phyloP scores from a whole-genome alignment of 2,113 vertebrate species.

The Bungarus multicinctus region DNA sequence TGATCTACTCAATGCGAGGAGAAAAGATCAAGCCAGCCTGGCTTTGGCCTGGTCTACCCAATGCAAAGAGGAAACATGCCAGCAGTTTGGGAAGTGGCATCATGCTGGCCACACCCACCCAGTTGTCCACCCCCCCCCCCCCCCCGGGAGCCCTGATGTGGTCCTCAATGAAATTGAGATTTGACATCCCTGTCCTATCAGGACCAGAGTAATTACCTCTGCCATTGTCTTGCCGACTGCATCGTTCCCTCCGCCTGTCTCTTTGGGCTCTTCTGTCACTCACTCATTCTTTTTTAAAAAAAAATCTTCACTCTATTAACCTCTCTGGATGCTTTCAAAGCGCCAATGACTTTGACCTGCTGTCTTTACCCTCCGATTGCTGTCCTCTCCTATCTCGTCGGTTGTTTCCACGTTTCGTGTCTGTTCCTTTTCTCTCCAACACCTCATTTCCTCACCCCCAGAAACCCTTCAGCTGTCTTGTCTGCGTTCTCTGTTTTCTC shows the following conservation, averaged over 20 bases:
- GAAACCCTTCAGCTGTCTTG: neutral
- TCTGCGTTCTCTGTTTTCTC: neutral
- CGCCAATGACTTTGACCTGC: neutral
- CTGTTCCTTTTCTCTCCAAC: neutral
- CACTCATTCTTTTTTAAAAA: neutral
- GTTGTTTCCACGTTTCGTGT: neutral
- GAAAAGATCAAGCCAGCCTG: too few relatives aligned
- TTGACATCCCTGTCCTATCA: neutral
- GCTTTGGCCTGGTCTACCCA: too few relatives aligned
- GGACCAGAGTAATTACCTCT: neutral
- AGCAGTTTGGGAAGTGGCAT: too few relatives aligned
- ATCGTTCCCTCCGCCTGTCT: neutral
- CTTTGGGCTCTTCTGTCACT: conserved; percentile 5
- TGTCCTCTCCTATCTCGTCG: neutral
- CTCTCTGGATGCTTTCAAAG: neutral
- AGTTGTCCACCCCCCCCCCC: too few relatives aligned
- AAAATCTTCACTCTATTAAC: neutral
- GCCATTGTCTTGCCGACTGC: fast-evolving
- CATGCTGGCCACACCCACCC: too few relatives aligned
- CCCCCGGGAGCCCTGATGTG: too few relatives aligned
- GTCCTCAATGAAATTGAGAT: too few relatives aligned
- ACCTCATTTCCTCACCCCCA: neutral
- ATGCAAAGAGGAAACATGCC: too few relatives aligned
- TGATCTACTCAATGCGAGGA: too few relatives aligned
- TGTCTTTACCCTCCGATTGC: neutral